A percentile compares a stretch with the other conserved stretches of the same genome.
phyloP scores from a whole-genome alignment of 2,113 vertebrate genomes.

The Tetrao urogallus region DNA sequence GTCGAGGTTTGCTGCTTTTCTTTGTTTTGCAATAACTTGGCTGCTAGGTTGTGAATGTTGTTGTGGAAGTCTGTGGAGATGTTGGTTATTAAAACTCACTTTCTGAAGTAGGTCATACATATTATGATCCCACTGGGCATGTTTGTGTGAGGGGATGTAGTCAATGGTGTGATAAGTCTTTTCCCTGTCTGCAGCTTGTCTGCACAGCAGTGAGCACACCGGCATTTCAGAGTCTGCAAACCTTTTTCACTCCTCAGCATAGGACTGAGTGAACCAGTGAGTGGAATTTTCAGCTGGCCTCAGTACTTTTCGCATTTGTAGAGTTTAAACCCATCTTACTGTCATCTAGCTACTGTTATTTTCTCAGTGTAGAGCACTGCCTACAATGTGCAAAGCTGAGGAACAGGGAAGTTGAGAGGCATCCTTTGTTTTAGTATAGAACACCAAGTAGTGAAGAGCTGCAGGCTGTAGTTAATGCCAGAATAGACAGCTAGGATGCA shows the following conservation, averaged over 20 bases:
- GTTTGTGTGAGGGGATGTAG: not conserved
- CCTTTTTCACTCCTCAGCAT: not conserved
- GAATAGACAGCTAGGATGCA: not conserved
- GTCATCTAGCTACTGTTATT: not conserved
- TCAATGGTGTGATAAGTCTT: not conserved
- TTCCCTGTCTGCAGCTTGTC: not conserved
- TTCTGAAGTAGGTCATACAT: not conserved
- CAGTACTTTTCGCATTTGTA: accelerated
- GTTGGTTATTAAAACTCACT: not conserved
- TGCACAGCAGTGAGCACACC: accelerated
- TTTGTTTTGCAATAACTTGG: not conserved
- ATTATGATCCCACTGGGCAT: not conserved
- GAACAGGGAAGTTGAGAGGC: not conserved
- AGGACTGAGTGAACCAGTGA: not conserved
- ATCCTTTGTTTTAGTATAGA: not conserved
- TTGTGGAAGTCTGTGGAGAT: not conserved
- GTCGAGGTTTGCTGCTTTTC: not conserved
- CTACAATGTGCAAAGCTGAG: not conserved
- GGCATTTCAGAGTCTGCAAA: not conserved
- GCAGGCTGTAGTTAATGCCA: not conserved
- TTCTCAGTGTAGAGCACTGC: not conserved
- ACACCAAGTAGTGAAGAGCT: not conserved
- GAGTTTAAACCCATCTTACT: not conserved
- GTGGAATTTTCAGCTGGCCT: not conserved
- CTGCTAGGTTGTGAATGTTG: not conserved